Base-by-base conservation (phyloP, 2,113 vertebrate genomes). In the Bettongia penicillata region DNA sequence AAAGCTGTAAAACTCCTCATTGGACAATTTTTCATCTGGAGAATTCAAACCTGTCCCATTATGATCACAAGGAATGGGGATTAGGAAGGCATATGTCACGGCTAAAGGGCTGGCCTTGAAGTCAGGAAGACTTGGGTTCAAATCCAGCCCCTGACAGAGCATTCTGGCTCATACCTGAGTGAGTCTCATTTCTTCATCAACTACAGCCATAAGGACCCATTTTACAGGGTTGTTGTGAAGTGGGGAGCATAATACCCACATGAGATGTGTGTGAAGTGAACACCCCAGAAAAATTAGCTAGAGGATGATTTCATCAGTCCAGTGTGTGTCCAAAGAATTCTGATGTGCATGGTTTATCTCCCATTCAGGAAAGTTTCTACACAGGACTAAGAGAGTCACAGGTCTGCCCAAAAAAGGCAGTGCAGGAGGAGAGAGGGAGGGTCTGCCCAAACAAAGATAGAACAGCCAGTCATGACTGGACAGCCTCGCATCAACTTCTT, bases 111-210 rank as follows among this genome's bases (percentile, higher is more conserved):
- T 19, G 8, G 5, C 24, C 92, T 49, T 43, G 53, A 26, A 84
- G 1, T 43, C 50, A 68, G 52, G 90, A 53, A 93, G 51, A 51
- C n/a, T 49, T 77, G 24, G 51, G 51, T 90, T 91, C 90, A 61
- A 93, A 52, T 61, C 14, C 53, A 91, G 28, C 24, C n/a, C 53
- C 48, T 92, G 89, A 53, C 28, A 61, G 26, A 84, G n/a, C 26
- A 84, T 92, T 11, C 5, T 90, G 89, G 43, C 43, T 68, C 61
- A 61, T 31, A 12, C 28, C 57, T 7, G 16, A 77, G 8, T 50
- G 51, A 49, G 28, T 89, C 95, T 94, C 7, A 31, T 93, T 91
- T 96, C 93, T 77, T 95, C 55, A 47, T 92, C 25, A 26, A 26
- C 25, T 16, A 12, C 31, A 37, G 28, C 31, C 57, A 68, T 37